Evolutionary conservation across 2,797 vertebrate species (phyloP).

Genomic region (Acestrorhynchus altus): DNA sequence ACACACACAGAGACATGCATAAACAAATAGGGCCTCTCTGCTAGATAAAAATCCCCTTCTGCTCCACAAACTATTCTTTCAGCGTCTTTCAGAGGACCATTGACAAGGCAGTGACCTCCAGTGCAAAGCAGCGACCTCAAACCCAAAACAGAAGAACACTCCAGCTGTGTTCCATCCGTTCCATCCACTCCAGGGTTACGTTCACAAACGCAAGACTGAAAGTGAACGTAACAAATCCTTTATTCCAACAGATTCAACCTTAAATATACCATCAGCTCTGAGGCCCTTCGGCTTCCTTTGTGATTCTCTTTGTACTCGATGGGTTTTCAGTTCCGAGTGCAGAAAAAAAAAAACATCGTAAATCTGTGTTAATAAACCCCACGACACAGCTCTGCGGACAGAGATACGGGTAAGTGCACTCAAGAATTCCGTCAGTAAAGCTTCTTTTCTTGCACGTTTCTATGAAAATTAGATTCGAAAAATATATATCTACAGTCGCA

Average conservation of each 20-base stretch:
- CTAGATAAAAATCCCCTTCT: constrained; percentile 36
- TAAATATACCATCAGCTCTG: no score
- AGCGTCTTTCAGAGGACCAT: constrained; percentile 30
- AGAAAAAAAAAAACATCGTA: no score
- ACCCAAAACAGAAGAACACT: constrained; percentile 24
- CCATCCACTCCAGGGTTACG: neutral
- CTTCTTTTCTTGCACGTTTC: no score
- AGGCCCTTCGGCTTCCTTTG: no score
- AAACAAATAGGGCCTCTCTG: constrained; percentile 26
- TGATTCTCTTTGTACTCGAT: no score
- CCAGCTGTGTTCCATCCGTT: neutral
- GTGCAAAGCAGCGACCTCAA: neutral
- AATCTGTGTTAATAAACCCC: no score
- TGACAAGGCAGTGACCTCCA: constrained; percentile 27
- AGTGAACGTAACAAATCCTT: neutral
- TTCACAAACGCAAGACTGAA: neutral
- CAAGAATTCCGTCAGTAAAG: no score
- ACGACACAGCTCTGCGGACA: no score
- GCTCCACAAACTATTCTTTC: constrained; percentile 13
- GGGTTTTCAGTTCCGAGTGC: no score
- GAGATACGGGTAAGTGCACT: no score
- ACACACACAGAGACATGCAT: constrained; percentile 36
- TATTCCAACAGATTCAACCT: neutral
- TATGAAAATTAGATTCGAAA: no score
- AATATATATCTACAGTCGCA: no score